These are phyloP conservation scores for Smithornis capensis DNA, from an alignment of 2,113 vertebrate species.

Conservation along the genomic window DNA sequence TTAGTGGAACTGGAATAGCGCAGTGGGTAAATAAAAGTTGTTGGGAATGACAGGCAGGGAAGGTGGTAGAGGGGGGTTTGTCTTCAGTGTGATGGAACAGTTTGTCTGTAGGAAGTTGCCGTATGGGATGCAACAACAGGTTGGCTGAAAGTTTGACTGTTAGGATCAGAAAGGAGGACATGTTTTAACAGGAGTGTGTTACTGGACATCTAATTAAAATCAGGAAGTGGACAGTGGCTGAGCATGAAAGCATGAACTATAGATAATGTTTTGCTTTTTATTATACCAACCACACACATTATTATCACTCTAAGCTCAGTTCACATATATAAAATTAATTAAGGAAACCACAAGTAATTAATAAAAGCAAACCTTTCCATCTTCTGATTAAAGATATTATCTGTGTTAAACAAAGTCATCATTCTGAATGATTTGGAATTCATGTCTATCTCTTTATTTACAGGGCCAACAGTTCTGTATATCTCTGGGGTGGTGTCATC, in stretches of 20 bases:
- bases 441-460: neutral
- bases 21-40: neutral
- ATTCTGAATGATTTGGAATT: neutral
- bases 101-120: neutral
- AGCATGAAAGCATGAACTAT: neutral
- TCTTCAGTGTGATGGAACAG: neutral
- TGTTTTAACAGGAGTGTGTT: neutral
- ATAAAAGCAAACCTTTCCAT: neutral
- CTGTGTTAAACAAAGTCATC: neutral
- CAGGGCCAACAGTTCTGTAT: neutral
- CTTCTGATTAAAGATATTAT: neutral
- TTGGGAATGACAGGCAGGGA: neutral
- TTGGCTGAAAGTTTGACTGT: neutral
- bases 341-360: neutral
- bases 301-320: neutral
- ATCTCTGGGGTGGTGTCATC: neutral
- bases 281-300: neutral
- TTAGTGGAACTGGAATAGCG: neutral
- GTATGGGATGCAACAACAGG: neutral
- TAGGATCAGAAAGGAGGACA: neutral
- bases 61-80: neutral
- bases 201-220: neutral
- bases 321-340: neutral
- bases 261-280: neutral
- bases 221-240: neutral